Base-by-base conservation (phyloP, 2,113 vertebrate genomes). In the Ceyx melanurus region DNA sequence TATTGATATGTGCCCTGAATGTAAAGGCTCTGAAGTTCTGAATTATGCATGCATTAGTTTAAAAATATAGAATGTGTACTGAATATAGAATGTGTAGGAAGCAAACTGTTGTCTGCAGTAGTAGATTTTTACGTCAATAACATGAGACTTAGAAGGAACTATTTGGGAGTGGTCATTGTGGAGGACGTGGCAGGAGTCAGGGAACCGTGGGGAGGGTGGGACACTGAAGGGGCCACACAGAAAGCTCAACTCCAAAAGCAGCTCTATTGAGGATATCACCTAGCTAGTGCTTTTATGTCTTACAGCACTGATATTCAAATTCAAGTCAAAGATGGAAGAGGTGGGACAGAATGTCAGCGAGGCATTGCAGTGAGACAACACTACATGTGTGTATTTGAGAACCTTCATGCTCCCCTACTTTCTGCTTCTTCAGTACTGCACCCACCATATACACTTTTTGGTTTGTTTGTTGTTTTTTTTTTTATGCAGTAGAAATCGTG, bases 71-170 rank as follows among this genome's bases (percentile, higher is more conserved):
- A 31, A 40, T 76, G 57, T 46, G 74, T 74, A 61, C 23, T 15
- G 22, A 25, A 20, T 70, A 22, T 40, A 66, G 75, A 56, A 73
- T 87, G 35, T 78, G 50, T 57, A 58, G 84, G 50, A 37, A 78
- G 67, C 48, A 65, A 68, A 58, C 75, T 1, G 1, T 21, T 16
- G 56, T 78, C 57, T 90, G 58, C 58, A 64, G 82, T 66, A 81
- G 35, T 66, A 58, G 95, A 40, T 93, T 95, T 96, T 91, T 89
- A 73, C 28, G 66, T 76, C 31, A 51, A 29, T 76, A 82, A 57
- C 79, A 33, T 13, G 13, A 35, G 15, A 40, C 93, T 94, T 51
- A n/a, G 40, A 85, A 84, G 92, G 84, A 79, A 65, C 79, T 75
- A 18, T 70, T 61, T 91, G 84, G 90, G 51, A 86, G 73, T 82